Base-by-base conservation (phyloP, 2,113 vertebrate species). In the Dromaius novaehollandiae region DNA sequence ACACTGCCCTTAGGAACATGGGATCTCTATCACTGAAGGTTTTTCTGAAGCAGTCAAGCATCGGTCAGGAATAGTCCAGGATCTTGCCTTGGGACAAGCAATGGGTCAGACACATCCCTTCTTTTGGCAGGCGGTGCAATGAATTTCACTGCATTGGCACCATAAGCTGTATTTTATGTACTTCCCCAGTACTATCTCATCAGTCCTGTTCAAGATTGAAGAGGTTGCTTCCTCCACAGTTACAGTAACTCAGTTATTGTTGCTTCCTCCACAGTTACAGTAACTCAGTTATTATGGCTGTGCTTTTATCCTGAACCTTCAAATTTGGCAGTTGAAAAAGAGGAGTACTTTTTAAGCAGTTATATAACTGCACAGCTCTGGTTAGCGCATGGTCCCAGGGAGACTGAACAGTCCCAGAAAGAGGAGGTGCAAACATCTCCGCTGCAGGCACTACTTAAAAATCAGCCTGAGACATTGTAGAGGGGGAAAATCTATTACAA, bases 31-130 rank as follows among this genome's bases (percentile, higher is more conserved):
- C 14, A 12, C 3, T 3, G 46, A 25, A 60, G 13, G 6, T 1
- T 46, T 55, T 56, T 58, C 63, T 51, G 28, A 69, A 36, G 17
- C 13, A 30, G 11, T 9, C 26, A 53, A n/a, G 24, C 25, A 44
- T 8, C 55, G 17, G 1, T 13, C 34, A 82, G 25, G n/a, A 56
- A n/a, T 34, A 58, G 25, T 9, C 40, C 50, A 8, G 0, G 0
- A 11, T 19, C 15, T 79, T 71, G 89, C 21, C 11, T 30, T 53
- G 26, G 60, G 44, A n/a, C 4, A 78, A 28, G 24, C 6, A 3
- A 48, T 13, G 17, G 53, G 22, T 18, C 78, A 48, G 65, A 42
- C 6, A 78, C 5, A 8, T 36, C 22, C 58, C 70, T 64, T 38
- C 34, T 11, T 30, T 83, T 48, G 34, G 11, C 7, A 0, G 2